phyloP scores from a whole-genome alignment of 2,888 invertebrate species.

The Cephus rjabovi region DNA sequence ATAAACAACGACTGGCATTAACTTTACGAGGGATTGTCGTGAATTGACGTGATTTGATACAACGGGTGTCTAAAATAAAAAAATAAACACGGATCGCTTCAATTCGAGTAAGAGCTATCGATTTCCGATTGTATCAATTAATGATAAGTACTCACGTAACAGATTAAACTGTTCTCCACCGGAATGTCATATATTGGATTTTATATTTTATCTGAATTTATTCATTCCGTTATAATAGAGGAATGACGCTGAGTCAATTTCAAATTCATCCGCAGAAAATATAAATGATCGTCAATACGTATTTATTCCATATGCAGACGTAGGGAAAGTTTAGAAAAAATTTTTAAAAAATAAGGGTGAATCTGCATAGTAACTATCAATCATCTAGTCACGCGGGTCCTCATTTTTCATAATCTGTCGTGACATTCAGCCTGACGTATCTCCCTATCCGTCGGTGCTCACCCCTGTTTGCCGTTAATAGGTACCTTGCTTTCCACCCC shows the following conservation, averaged over 20 bases:
- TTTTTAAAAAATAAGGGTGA: neutral
- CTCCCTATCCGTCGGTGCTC: neutral
- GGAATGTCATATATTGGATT: neutral
- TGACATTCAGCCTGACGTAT: neutral
- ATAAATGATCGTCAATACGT: neutral
- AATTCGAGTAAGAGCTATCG: too few species aligned
- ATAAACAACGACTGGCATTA: too few species aligned
- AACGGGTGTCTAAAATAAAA: too few species aligned
- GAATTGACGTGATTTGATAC: too few species aligned
- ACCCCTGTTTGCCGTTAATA: neutral
- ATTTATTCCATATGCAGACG: neutral
- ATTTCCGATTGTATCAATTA: neutral
- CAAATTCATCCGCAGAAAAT: neutral
- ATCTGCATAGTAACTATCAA: slow-evolving; percentile 1
- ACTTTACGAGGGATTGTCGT: too few species aligned
- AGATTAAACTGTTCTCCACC: too few species aligned
- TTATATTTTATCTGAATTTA: neutral
- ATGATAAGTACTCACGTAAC: too few species aligned
- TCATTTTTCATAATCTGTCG: slow-evolving; percentile 22
- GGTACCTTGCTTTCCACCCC: neutral
- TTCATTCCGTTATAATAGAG: neutral
- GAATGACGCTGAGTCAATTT: neutral
- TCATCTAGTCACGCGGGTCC: slow-evolving; percentile 10
- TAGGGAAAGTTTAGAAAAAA: neutral
- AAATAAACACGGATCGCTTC: too few species aligned